phyloP scores from a whole-genome alignment of 2,797 vertebrate genomes.

The Allenopithecus nigroviridis region DNA sequence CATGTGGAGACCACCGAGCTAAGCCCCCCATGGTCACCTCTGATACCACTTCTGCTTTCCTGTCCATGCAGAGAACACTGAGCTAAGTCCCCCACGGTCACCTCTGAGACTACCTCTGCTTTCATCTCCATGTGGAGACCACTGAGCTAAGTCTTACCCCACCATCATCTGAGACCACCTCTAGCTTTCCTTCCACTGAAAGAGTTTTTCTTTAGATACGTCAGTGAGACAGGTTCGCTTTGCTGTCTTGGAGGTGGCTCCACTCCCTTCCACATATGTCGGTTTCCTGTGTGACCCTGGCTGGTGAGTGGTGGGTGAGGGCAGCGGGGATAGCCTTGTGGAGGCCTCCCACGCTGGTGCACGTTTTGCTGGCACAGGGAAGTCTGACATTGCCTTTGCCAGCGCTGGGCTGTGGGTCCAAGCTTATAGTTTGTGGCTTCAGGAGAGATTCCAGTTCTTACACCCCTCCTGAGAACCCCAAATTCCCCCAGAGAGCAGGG shows the following conservation, averaged over 20 bases:
- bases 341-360: background rate
- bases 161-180: background rate
- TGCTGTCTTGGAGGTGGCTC: background rate
- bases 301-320: background rate
- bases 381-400: background rate
- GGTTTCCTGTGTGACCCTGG: background rate
- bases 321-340: background rate
- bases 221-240: background rate
- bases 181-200: background rate
- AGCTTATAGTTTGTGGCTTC: background rate
- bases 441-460: background rate
- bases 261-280: background rate
- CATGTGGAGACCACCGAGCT: accelerated
- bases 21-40: too few species aligned
- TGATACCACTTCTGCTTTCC: background rate
- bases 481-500: background rate
- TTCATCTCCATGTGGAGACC: too few species aligned
- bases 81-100: too few species aligned
- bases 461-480: background rate
- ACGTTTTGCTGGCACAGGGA: background rate
- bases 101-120: background rate
- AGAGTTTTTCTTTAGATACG: background rate
- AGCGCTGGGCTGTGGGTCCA: background rate
- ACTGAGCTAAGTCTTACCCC: too few species aligned
- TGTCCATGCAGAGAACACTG: background rate